These are phyloP conservation scores for Coleophora flavipennella DNA, from an alignment of 2,888 invertebrate genomes.

Conservation along the genomic window DNA sequence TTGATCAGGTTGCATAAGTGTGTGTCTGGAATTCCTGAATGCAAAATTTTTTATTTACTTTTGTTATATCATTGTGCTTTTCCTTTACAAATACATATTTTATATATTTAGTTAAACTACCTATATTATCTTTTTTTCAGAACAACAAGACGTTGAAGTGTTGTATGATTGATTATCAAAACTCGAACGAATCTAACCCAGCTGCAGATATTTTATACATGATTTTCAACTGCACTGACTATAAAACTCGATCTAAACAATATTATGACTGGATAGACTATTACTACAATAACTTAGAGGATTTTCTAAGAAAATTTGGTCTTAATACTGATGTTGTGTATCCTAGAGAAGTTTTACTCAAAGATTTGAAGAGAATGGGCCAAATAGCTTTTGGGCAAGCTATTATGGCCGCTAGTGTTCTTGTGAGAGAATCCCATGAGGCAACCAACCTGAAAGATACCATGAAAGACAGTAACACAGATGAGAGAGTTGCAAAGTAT, in stretches of 20 bases:
- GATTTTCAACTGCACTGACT: slow-evolving; percentile 11
- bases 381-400: slow-evolving; percentile 3
- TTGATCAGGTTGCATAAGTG: neutral
- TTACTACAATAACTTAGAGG: neutral
- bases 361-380: slow-evolving; percentile 9
- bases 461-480: neutral
- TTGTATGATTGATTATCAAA: slow-evolving; percentile 15
- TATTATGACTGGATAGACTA: slow-evolving; percentile 2
- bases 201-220: slow-evolving; percentile 9
- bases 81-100: neutral
- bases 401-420: neutral
- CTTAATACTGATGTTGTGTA: neutral
- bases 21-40: neutral
- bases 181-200: slow-evolving; percentile 8
- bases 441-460: neutral
- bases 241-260: slow-evolving; percentile 4
- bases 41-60: neutral
- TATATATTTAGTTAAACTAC: neutral
- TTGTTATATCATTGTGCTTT: neutral
- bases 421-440: neutral
- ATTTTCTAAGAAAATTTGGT: neutral
- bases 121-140: neutral
- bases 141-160: slow-evolving; percentile 6
- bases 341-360: neutral
- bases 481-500: too few species aligned